Percentiles rank a stretch among this genome's conserved stretches.
Conservation (phyloP, 1,140 invertebrate species). For the Calosoma granatense region DNA sequence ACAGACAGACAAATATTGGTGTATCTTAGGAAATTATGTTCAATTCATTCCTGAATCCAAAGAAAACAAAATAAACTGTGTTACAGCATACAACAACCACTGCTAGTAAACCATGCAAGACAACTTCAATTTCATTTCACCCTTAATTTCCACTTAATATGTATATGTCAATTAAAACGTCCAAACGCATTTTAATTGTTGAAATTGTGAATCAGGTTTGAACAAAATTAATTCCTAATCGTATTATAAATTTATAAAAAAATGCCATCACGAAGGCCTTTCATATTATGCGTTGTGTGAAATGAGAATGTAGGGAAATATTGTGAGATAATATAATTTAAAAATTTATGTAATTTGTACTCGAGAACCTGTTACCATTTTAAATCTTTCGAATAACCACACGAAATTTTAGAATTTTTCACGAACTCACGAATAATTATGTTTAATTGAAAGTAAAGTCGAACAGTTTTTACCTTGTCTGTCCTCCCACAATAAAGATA, state of each 20-base stretch:
- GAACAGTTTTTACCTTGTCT: not conserved
- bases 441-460: not conserved
- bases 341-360: slow-evolving; percentile 3
- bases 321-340: slow-evolving; percentile 6
- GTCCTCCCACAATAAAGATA: not conserved
- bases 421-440: not conserved
- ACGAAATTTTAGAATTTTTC: slow-evolving; percentile 5
- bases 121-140: not conserved
- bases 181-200: slow-evolving; percentile 16
- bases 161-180: slow-evolving; percentile 31
- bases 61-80: not conserved
- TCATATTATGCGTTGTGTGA: slow-evolving; percentile 1
- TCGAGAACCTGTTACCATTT: not conserved
- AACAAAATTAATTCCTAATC: slow-evolving; percentile 8
- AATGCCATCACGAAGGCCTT: slow-evolving; percentile 8
- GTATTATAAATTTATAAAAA: slow-evolving; percentile 9
- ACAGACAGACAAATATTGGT: not conserved
- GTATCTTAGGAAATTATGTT: not conserved
- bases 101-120: not conserved
- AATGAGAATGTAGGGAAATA: not conserved
- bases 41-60: slow-evolving; percentile 6
- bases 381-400: not conserved
- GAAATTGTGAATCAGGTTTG: slow-evolving; percentile 8
- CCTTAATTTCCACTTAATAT: slow-evolving; percentile 15
- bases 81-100: not conserved